Evolutionary conservation across 1,140 invertebrate genomes (phyloP).

Genomic region (Anoplophora glabripennis): DNA sequence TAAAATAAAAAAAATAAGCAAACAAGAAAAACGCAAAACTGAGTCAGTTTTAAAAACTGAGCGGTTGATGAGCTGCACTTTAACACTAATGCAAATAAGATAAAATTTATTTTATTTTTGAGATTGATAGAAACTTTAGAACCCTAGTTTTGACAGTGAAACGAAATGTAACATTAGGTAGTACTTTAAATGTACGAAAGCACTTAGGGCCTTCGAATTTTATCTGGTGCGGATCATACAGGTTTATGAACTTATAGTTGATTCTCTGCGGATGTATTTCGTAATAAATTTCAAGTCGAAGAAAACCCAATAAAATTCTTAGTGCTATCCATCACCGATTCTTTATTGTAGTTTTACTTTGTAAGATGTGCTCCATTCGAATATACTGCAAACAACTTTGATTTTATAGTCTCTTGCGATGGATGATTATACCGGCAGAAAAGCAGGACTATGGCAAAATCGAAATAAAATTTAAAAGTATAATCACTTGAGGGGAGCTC

Average conservation of each 20-base stretch:
- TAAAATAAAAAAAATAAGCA: too few relatives aligned
- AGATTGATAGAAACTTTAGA: too few relatives aligned
- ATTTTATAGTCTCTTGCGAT: slow-evolving; percentile 20
- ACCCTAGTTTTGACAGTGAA: too few relatives aligned
- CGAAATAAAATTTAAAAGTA: slow-evolving; percentile 5
- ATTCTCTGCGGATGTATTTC: slow-evolving; percentile 22
- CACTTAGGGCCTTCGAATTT: too few relatives aligned
- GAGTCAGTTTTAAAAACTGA: too few relatives aligned
- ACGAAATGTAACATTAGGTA: too few relatives aligned
- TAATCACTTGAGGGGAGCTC: background rate
- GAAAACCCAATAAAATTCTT: slow-evolving; percentile 27
- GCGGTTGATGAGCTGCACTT: too few relatives aligned
- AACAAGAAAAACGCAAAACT: too few relatives aligned
- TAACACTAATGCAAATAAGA: too few relatives aligned
- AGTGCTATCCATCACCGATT: slow-evolving; percentile 25
- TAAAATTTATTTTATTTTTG: too few relatives aligned
- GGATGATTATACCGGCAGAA: background rate
- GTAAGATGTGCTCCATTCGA: slow-evolving; percentile 18
- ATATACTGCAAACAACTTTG: slow-evolving; percentile 10
- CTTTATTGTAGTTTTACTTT: slow-evolving; percentile 31
- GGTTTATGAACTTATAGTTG: slow-evolving; percentile 12
- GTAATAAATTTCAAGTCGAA: slow-evolving; percentile 24
- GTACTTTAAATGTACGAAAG: too few relatives aligned
- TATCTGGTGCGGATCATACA: too few relatives aligned
- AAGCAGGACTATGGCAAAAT: background rate